Percentiles rank a stretch among this genome's conserved stretches.
These are phyloP conservation scores for Holothuria glaberrima DNA, from an alignment of 35 echinoderm and acorn worm species.

Conservation along the genomic window DNA sequence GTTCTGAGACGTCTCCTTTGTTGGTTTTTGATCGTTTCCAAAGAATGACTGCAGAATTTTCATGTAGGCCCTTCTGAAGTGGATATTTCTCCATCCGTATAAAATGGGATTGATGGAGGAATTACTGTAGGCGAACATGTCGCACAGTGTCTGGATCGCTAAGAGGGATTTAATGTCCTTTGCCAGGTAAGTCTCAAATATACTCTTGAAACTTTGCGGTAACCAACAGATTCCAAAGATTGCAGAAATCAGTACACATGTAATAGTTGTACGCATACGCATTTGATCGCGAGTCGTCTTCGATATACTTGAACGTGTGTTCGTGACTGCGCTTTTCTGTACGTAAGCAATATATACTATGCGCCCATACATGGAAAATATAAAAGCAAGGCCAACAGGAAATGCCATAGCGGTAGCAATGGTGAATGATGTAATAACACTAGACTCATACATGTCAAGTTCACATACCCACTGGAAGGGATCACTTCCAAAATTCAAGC, in stretches of 20 bases:
- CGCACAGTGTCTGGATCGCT: conserved; percentile 19
- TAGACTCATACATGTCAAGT: neutral
- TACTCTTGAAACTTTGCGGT: conserved; percentile 14
- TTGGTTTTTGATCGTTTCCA: too few species aligned
- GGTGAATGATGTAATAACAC: neutral
- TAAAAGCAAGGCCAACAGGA: neutral
- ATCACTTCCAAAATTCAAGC: conserved; percentile 5
- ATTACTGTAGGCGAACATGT: neutral
- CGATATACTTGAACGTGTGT: neutral
- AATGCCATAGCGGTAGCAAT: neutral
- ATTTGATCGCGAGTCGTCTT: neutral
- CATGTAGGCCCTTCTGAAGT: conserved; percentile 8
- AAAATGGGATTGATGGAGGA: conserved; percentile 36
- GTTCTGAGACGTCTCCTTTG: too few species aligned
- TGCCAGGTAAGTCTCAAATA: conserved; percentile 30
- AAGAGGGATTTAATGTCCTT: conserved; percentile 2
- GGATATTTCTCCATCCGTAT: conserved; percentile 25
- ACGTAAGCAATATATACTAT: conserved; percentile 14
- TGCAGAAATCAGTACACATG: neutral
- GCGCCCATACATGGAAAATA: neutral
- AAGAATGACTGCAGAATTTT: neutral
- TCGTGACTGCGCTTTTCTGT: neutral
- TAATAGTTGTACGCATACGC: conserved; percentile 22
- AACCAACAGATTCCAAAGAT: conserved; percentile 16
- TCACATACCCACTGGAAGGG: conserved; percentile 36